These are phyloP conservation scores for Prunella fulvescens DNA, from an alignment of 2,113 vertebrate species.

Conservation along the genomic window DNA sequence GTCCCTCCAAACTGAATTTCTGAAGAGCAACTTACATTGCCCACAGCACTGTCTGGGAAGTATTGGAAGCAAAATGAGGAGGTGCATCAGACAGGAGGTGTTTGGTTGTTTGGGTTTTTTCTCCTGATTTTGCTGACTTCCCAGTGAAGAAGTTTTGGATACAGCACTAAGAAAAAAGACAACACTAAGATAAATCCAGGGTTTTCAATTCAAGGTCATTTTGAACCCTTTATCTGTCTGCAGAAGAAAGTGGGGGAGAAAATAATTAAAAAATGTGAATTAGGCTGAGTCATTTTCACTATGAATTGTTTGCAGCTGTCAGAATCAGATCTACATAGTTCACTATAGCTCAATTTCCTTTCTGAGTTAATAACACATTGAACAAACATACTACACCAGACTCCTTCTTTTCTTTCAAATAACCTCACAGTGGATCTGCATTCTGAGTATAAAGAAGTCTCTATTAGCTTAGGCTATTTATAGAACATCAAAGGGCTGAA, in stretches of 20 bases:
- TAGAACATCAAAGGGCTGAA: constrained; percentile 57
- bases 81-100: neutral
- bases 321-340: constrained; percentile 58
- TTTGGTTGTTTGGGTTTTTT: constrained; percentile 6
- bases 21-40: constrained; percentile 53
- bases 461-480: constrained; percentile 68
- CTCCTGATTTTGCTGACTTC: neutral
- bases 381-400: constrained; percentile 47
- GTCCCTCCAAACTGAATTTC: constrained; percentile 60
- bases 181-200: neutral
- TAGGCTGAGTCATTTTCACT: constrained; percentile 66
- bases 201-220: constrained; percentile 56
- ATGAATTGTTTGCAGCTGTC: constrained; percentile 65
- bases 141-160: neutral
- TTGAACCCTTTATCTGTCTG: constrained; percentile 9
- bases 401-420: constrained; percentile 35
- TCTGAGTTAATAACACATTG: constrained; percentile 65
- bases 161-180: neutral
- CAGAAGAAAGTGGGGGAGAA: constrained; percentile 1
- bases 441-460: constrained; percentile 55
- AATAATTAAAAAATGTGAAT: constrained; percentile 51
- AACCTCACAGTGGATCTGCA: constrained; percentile 46
- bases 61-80: constrained; percentile 40
- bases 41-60: constrained; percentile 49
- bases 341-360: constrained; percentile 64